Evolutionary conservation across 2,113 vertebrate genomes (phyloP), one percentile per base, ranked within the genome.

Genomic region (Psephotus haematonotus): DNA sequence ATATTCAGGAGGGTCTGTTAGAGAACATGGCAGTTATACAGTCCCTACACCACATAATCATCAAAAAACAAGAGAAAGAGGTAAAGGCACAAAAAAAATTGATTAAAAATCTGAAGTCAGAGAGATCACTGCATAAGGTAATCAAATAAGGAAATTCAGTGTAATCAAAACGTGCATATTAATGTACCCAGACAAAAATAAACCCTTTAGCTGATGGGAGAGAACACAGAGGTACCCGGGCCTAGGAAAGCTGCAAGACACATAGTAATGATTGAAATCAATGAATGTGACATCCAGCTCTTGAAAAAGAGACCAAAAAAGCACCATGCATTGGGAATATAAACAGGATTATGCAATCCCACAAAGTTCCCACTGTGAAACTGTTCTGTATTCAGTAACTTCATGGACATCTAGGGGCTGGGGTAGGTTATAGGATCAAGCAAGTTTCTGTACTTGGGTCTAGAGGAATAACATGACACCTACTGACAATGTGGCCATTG

Each of bases 171-270:
- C 5, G 27, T 24, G 19, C 27, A 80, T 64, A 74, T 68, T 63
- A 62, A 95, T 93, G 39, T 47, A 53, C 11, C 29, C 44, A 78
- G 47, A 92, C 31, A 77, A 81, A 93, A 88, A 92, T n/a, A 94
- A 91, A 64, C 55, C 18, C 28, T 72, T 71, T 37, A 77, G 15
- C n/a, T 69, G 35, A 55, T 0, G 5, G 27, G n/a, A 64, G 89
- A 60, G 46, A 79, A 27, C 29, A 35, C 7, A 47, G 18, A 47
- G 24, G 25, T 80, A 22, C 37, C 37, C 14, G 15, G 20, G 44
- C 9, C 29, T 89, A 22, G 33, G 23, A 49, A 22, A 53, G 64
- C 50, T 46, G 37, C 1, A 1, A 93, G 29, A 47, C 12, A 55
- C 28, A 41, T 7, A 41, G 52, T 93, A 80, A 82, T 89, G 82